Conservation (phyloP, 2,888 invertebrate species). For the Diplazon laetatorius region DNA sequence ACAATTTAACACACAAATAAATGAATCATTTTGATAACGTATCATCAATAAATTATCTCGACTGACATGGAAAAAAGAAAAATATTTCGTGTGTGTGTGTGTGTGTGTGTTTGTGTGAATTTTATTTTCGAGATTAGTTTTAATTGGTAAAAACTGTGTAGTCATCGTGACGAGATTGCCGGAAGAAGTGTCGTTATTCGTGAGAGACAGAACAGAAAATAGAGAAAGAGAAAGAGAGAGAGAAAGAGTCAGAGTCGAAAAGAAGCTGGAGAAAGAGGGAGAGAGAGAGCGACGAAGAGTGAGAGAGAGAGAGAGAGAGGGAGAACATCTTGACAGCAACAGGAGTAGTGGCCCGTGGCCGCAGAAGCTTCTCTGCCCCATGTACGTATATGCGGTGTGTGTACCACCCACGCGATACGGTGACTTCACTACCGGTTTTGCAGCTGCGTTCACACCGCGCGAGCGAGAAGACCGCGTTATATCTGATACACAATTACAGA, state of each 20-base stretch:
- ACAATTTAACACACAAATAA: no score
- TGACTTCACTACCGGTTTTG: slow-evolving; percentile 71
- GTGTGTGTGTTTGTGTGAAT: no score
- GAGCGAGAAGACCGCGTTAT: slow-evolving; percentile 35
- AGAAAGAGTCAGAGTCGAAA: not conserved
- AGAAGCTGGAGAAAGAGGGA: not conserved
- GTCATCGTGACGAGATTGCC: slow-evolving; percentile 46
- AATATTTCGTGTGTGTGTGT: no score
- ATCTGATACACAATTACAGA: slow-evolving; percentile 63
- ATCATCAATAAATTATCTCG: no score
- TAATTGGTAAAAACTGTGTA: slow-evolving; percentile 28
- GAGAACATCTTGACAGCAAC: slow-evolving; percentile 45
- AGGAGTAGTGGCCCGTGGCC: slow-evolving; percentile 43
- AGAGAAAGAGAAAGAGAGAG: no score
- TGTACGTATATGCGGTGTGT: slow-evolving; percentile 33
- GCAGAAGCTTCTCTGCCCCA: slow-evolving; percentile 33
- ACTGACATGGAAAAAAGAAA: no score
- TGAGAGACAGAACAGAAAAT: not conserved
- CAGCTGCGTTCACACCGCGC: slow-evolving; percentile 67
- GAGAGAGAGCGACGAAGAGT: not conserved
- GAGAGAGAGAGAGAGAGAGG: slow-evolving; percentile 21
- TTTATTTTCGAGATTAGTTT: slow-evolving; percentile 24
- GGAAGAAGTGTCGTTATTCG: slow-evolving; percentile 47
- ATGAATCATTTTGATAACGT: no score
- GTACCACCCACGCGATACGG: slow-evolving; percentile 66